Evolutionary conservation across 2,797 vertebrate species (phyloP), one percentile per base, ranked within the genome.

Genomic region (Ptychadena robeensis): DNA sequence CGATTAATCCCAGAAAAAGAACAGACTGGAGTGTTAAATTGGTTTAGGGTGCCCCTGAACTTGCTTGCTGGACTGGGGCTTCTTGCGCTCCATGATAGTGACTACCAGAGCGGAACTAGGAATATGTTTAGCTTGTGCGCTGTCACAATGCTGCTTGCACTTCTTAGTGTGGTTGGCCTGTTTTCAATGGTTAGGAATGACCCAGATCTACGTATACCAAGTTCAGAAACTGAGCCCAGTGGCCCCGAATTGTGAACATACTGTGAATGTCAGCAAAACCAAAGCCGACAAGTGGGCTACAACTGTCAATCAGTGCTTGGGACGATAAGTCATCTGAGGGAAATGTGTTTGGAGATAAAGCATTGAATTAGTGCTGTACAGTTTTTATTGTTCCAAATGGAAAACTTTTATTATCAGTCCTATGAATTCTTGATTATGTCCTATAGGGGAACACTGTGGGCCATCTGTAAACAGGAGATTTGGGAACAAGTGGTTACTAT

Each of bases 81-180:
- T 64, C 93, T 98, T 65, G 92, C 96, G 0, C 94, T 98, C 66
- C 96, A 98, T 0, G 96, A 92, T 75, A 96, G 96, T 1, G 96
- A 97, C 86, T 87, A 89, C 0, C 95, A 94, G 61, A 92, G 93
- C 0, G 96, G 96, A 37, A 97, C 96, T 27, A 91, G 95, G 85
- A 96, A 96, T 90, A 97, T 98, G 95, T 98, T 98, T 77, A 95
- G 92, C 37, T 92, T 93, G 38, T 98, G 96, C 74, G 95, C 96
- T 0, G 89, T 92, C 0, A 92, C 97, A 89, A 96, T 97, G 93
- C 90, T 97, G 77, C 93, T 95, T 30, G 95, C 96, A 22, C 90
- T 98, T 85, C 89, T 98, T 88, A 96, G 96, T 0, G 95, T 94
- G 1, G 94, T 96, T 38, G 95, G 96, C 85, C 93, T 98, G 71